Evolutionary conservation across 2,797 vertebrate species (phyloP), one percentile per base, ranked within the genome.

Genomic region (Synanceia verrucosa): DNA sequence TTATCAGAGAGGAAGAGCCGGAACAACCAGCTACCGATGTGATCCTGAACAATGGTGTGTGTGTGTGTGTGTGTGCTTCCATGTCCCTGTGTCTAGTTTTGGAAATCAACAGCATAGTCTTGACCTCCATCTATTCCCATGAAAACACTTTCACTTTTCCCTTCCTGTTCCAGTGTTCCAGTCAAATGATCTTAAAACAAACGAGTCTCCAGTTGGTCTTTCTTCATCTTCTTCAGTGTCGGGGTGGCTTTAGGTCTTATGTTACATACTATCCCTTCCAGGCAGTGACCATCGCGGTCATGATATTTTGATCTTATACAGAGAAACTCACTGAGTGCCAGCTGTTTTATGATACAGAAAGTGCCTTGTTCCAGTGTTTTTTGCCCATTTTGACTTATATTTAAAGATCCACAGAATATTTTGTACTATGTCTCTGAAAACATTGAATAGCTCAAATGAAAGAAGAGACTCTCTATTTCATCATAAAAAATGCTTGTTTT

Each of bases 21-120:
- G 34, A 58, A 68, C 65, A 69, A 69, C 28, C 24, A 34, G 31
- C 19, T 16, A 52, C 31, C 55, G 52, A 50, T 51, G 18, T 65
- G 57, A 56, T 60, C 62, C 69, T 51, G 78, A 74, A 70, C 50
- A 79, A 72, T 84, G 59, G 46, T 65, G 56, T 47, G 56, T 73
- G 39, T 79, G 29, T 72, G 41, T 75, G 55, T 57, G 33, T 66
- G 31, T 73, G n/a, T 43, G 41, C 19, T 56, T 72, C 36, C 37
- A 36, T 70, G 56, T 66, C 47, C 10, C 13, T 12, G 21, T 48
- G 24, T 50, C n/a, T 33, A 7, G 46, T 36, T 67, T 59, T 21
- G 64, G 59, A 71, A 70, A 62, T 23, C 31, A 52, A 65, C 59
- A 55, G 44, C n/a, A 43, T 14, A 2, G 24, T 46, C 59, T 13